phyloP scores from a whole-genome alignment of 2,888 invertebrate species.

The Rugalucina vietnamica region DNA sequence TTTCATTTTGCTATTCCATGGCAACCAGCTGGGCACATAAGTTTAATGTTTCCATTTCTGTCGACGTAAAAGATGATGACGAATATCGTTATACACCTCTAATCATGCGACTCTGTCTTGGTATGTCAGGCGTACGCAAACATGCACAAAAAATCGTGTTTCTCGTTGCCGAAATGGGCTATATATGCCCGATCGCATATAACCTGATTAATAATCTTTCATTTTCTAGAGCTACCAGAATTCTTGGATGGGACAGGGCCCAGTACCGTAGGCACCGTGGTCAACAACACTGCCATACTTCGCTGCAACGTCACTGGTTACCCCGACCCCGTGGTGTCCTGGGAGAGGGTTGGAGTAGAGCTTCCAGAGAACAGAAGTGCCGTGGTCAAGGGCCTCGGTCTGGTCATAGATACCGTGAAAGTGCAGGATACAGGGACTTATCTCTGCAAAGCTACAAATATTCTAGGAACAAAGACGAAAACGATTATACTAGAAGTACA shows the following conservation, averaged over 20 bases:
- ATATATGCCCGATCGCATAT: too few relatives aligned
- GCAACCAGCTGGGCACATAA: too few relatives aligned
- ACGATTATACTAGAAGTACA: constrained; percentile 37
- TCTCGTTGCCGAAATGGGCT: too few relatives aligned
- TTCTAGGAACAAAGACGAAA: constrained; percentile 50
- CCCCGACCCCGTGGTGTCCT: constrained; percentile 38
- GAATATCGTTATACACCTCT: too few relatives aligned
- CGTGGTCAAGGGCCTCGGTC: constrained; percentile 34
- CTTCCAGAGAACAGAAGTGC: constrained; percentile 46
- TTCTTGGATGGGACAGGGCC: constrained; percentile 45
- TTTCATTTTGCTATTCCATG: too few relatives aligned
- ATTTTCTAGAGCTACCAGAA: constrained; percentile 24
- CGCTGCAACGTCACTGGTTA: constrained; percentile 41
- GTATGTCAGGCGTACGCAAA: too few relatives aligned
- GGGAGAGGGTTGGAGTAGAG: constrained; percentile 41
- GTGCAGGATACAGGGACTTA: constrained; percentile 44
- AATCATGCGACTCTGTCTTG: too few relatives aligned
- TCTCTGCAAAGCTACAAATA: constrained; percentile 47
- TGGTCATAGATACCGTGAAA: constrained; percentile 39
- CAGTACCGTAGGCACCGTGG: constrained; percentile 28
- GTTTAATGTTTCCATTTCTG: too few relatives aligned
- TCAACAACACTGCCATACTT: constrained; percentile 47
- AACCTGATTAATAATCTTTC: too few relatives aligned
- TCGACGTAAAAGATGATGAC: too few relatives aligned
- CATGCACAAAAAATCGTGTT: too few relatives aligned